Percentiles rank a stretch among this genome's conserved stretches.
These are phyloP conservation scores for Hippocampus comes DNA, from an alignment of 2,113 vertebrate species.

Conservation along the genomic window DNA sequence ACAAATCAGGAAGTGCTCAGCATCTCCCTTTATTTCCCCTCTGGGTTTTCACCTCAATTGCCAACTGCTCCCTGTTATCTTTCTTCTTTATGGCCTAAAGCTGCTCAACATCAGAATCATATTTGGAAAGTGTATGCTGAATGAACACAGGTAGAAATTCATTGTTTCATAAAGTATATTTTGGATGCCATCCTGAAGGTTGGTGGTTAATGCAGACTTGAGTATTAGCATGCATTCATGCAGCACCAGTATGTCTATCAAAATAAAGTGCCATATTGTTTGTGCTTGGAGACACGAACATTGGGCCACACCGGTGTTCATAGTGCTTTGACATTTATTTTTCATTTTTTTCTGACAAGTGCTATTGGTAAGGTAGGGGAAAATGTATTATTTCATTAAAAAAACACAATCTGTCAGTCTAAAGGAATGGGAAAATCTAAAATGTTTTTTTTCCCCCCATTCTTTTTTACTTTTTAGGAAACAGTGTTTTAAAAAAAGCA, in stretches of 20 bases:
- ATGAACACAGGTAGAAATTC: background rate
- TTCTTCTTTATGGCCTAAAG: background rate
- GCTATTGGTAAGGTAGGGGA: too few species aligned
- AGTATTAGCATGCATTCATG: background rate
- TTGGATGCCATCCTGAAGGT: background rate
- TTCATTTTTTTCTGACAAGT: too few species aligned
- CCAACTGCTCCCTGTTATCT: slow-evolving; percentile 6
- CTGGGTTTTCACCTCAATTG: slow-evolving; percentile 6
- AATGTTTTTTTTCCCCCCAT: too few species aligned
- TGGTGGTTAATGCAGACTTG: background rate
- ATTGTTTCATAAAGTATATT: background rate
- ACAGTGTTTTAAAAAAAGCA: background rate
- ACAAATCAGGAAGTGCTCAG: slow-evolving; percentile 20
- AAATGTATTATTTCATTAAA: too few species aligned
- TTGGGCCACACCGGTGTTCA: too few species aligned
- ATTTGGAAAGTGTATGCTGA: background rate
- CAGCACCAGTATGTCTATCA: background rate
- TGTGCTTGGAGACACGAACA: background rate
- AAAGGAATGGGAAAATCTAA: too few species aligned
- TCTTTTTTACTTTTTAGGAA: too few species aligned
- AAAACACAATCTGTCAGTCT: too few species aligned
- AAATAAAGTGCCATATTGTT: background rate
- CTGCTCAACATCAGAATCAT: background rate
- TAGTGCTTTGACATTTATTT: too few species aligned
- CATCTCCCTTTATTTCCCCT: slow-evolving; percentile 11